A percentile compares a stretch with the other conserved stretches of the same genome.
Conservation (phyloP, 2,888 invertebrate species). For the Cantharis nigra region DNA sequence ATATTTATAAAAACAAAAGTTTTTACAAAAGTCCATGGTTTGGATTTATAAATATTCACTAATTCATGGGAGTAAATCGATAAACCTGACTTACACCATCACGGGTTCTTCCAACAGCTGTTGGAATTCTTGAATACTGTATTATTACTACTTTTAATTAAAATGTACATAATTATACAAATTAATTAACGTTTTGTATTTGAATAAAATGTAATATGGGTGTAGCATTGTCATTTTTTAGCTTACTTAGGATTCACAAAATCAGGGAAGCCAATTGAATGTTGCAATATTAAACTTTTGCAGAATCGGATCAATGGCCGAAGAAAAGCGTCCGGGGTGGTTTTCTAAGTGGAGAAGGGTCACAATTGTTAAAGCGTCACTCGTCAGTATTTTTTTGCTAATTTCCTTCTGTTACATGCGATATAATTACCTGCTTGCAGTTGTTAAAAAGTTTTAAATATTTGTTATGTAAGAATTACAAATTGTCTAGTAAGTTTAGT, state of each 20-base stretch:
- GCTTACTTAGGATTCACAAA: background rate
- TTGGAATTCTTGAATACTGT: background rate
- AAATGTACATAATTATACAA: background rate
- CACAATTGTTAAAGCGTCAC: background rate
- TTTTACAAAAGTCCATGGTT: background rate
- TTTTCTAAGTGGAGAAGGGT: background rate
- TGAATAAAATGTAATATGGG: background rate
- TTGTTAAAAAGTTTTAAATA: background rate
- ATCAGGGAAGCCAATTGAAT: background rate
- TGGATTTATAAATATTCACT: background rate
- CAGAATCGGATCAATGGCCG: background rate
- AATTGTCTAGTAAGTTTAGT: slow-evolving; percentile 20
- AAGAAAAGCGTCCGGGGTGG: background rate
- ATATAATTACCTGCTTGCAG: background rate
- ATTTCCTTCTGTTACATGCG: background rate
- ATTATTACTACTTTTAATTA: background rate
- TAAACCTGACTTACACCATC: background rate
- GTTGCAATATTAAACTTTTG: background rate
- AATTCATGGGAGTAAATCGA: background rate
- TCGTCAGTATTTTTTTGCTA: background rate
- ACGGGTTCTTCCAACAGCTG: background rate
- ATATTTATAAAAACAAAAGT: background rate
- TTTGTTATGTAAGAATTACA: slow-evolving; percentile 21
- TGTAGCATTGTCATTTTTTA: background rate
- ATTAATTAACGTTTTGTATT: background rate